phyloP scores from a whole-genome alignment of 1,140 invertebrate genomes.

The Heliconius congener region DNA sequence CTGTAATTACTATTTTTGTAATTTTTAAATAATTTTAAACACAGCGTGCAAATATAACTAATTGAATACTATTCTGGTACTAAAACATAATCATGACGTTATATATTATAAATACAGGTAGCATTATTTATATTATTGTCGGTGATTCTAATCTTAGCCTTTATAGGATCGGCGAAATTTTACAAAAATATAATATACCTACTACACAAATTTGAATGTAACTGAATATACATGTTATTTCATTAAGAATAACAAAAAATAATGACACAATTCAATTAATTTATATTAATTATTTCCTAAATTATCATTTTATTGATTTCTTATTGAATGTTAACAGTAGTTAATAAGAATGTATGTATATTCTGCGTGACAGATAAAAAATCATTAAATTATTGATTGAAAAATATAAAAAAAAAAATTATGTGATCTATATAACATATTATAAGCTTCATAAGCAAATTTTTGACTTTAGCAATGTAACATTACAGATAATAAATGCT shows the following conservation, averaged over 20 bases:
- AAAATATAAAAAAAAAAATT: not conserved
- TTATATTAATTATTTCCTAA: not conserved
- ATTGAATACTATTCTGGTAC: not conserved
- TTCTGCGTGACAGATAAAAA: not conserved
- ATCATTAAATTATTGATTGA: not conserved
- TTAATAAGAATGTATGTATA: not conserved
- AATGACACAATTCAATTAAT: no score
- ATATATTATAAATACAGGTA: conserved; percentile 1
- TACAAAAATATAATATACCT: conserved; percentile 3
- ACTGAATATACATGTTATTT: not conserved
- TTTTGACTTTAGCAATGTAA: not conserved
- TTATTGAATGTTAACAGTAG: not conserved
- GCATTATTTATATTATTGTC: conserved; percentile 3
- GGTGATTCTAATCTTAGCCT: not conserved
- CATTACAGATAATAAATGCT: not conserved
- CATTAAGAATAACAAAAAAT: no score
- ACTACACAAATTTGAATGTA: not conserved
- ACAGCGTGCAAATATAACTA: not conserved
- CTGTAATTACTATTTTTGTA: not conserved
- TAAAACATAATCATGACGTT: not conserved
- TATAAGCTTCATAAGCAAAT: not conserved
- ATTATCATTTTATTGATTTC: not conserved
- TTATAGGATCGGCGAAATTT: not conserved
- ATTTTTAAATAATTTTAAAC: not conserved
- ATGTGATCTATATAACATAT: not conserved